Evolutionary conservation across 2,888 invertebrate species (phyloP).

Genomic region (Petrolisthes manimaculis): DNA sequence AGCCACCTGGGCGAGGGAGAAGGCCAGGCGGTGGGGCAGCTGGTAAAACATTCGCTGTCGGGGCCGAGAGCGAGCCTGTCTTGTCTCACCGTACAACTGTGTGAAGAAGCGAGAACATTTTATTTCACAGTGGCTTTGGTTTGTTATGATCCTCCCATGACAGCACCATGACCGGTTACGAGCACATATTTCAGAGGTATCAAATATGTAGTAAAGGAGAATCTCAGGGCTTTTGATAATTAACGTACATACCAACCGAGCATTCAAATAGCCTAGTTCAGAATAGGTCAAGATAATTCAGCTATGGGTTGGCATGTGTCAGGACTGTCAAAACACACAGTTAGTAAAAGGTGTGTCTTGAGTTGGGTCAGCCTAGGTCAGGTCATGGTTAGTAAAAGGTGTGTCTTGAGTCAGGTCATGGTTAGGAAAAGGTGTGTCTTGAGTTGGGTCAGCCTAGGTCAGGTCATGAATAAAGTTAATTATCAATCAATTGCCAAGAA

Average conservation of each 20-base stretch:
- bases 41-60: constrained; percentile 59
- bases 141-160: too few species aligned
- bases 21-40: constrained; percentile 65
- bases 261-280: too few species aligned
- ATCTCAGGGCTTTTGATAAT: too few species aligned
- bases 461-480: too few species aligned
- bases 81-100: constrained; percentile 61
- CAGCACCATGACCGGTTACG: too few species aligned
- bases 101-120: neutral
- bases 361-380: neutral
- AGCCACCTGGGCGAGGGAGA: constrained; percentile 62
- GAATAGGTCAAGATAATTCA: neutral
- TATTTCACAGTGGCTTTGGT: neutral
- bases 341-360: neutral
- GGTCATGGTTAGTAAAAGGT: neutral
- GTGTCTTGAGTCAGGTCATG: neutral
- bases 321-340: neutral
- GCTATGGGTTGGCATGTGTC: neutral
- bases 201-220: too few species aligned
- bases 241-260: too few species aligned
- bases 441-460: too few species aligned
- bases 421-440: neutral
- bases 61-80: constrained; percentile 52
- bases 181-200: too few species aligned
- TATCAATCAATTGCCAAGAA: too few species aligned